A percentile compares a stretch with the other conserved stretches of the same genome.
phyloP scores from a whole-genome alignment of 2,113 vertebrate species.

The Puntigrus tetrazona region DNA sequence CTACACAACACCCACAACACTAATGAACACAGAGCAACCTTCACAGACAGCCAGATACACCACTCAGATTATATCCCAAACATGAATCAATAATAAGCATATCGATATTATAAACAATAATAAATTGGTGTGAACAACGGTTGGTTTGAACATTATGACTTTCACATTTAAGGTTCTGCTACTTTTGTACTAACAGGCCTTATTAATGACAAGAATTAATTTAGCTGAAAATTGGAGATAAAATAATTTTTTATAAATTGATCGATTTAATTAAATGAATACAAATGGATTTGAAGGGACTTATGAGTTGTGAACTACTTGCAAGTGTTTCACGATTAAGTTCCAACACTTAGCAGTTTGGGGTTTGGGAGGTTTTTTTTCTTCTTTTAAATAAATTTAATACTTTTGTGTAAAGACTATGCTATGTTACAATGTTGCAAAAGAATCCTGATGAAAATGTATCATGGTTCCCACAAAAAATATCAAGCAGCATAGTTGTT shows the following conservation, averaged over 20 bases:
- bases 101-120: not conserved
- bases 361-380: too few species aligned
- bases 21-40: not conserved
- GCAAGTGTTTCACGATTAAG: too few species aligned
- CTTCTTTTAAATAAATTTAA: not conserved
- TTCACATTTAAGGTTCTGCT: not conserved
- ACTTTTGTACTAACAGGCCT: not conserved
- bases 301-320: too few species aligned
- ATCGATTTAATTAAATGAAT: not conserved
- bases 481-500: not conserved
- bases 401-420: not conserved
- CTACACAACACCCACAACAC: constrained; percentile 68
- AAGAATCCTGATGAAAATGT: not conserved
- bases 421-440: not conserved
- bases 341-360: not conserved
- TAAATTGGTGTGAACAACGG: not conserved
- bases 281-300: not conserved
- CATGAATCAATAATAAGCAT: not conserved
- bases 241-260: not conserved
- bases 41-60: not conserved
- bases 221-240: not conserved
- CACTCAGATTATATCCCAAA: not conserved
- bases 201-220: not conserved
- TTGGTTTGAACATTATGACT: not conserved
- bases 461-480: not conserved